Base-by-base conservation (phyloP, 2,888 invertebrate genomes). In the Carabus problematicus region DNA sequence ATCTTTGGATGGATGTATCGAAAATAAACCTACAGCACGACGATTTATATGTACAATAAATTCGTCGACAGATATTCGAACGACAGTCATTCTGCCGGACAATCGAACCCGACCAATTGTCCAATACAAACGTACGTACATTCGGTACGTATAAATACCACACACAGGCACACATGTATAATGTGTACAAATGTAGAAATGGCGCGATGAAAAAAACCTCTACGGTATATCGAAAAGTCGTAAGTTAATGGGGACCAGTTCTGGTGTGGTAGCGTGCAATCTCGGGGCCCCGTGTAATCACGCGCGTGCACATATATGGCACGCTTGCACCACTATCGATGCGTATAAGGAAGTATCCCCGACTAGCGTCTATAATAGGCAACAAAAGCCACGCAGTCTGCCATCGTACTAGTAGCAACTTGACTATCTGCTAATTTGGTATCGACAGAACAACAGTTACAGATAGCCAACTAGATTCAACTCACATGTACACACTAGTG, bases 331-430 rank as follows among this genome's bases (percentile, higher is more conserved):
- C 42, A 41, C 19, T 39, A 11, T 39, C 56, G 12, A 16, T 56
- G 56, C 56, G 56, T 56, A 56, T 56, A 56, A 56, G 56, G 56
- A 52, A 52, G 52, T 52, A 52, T 52, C 19, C 52, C 72, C 71
- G 74, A 73, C 75, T 76, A 77, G 78, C 81, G 76, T 74, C 81
- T 81, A 80, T 81, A 81, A 81, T 81, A 81, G 81, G 82, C 76
- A 79, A 79, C 76, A 78, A 80, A 80, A 80, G 81, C 71, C 72
- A 72, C 69, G 45, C 60, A 42, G 43, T 43, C 60, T 60, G 16
- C 60, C 11, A 45, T 12, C 45, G 12, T 3, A 45, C 11, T 45
- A 56, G 19, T 54, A 18, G 12, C 18, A 18, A 54, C 54, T 54
- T 12, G 45, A 11, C 54, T 56, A 56, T 56, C 56, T 18, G 18